A percentile compares a stretch with the other conserved stretches of the same genome.
Evolutionary conservation across 2,888 invertebrate genomes (phyloP).

Genomic region (Nemotelus nigrinus): DNA sequence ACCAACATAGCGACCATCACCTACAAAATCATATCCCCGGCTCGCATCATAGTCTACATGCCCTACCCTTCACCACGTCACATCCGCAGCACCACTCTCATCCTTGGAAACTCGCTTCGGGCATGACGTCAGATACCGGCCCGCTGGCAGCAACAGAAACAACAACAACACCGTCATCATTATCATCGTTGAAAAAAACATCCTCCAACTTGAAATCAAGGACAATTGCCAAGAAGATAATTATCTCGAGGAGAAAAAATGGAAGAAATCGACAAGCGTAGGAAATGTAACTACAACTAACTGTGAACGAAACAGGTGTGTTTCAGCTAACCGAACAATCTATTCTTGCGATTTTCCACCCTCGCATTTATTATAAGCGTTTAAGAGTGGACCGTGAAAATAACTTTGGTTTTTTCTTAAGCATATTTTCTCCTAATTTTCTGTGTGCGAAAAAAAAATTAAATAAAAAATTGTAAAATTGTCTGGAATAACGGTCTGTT

Average conservation of each 20-base stretch:
- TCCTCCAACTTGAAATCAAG: slow-evolving; percentile 59
- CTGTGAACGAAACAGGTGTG: slow-evolving; percentile 52
- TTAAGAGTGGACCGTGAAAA: too few relatives aligned
- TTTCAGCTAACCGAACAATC: neutral
- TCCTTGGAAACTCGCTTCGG: slow-evolving; percentile 43
- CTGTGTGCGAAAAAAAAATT: too few relatives aligned
- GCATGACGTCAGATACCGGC: slow-evolving; percentile 45
- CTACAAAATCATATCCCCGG: slow-evolving; percentile 51
- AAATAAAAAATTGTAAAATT: too few relatives aligned
- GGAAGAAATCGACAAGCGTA: slow-evolving; percentile 56
- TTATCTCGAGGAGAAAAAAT: slow-evolving; percentile 63
- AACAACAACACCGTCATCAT: slow-evolving; percentile 54
- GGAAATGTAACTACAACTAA: slow-evolving; percentile 56
- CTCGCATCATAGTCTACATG: slow-evolving; percentile 43
- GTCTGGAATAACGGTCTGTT: too few relatives aligned
- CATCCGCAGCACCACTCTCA: slow-evolving; percentile 27
- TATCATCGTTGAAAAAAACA: slow-evolving; percentile 54
- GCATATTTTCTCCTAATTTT: too few relatives aligned
- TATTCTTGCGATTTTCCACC: too few relatives aligned
- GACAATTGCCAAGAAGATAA: slow-evolving; percentile 65
- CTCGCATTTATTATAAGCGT: too few relatives aligned
- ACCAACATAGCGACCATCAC: slow-evolving; percentile 50
- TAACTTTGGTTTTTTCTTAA: too few relatives aligned
- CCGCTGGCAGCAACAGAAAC: slow-evolving; percentile 29
- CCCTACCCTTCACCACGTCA: slow-evolving; percentile 22